Percentiles rank a stretch among this genome's conserved stretches.
Conservation (phyloP, 2,888 invertebrate genomes). For the Sinohyriopsis cumingii region DNA sequence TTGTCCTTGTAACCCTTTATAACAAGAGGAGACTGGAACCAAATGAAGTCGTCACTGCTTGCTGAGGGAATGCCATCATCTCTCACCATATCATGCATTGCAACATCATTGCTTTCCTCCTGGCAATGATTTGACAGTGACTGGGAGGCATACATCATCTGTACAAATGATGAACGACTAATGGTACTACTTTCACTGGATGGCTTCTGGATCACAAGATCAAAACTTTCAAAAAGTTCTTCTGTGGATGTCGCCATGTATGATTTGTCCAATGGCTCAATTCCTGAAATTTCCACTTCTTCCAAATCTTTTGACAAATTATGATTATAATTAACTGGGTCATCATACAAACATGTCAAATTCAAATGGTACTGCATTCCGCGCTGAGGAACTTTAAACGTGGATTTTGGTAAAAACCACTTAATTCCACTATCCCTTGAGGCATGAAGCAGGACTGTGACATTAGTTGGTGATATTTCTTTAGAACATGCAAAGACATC, state of each 20-base stretch:
- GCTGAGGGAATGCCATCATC: constrained; percentile 1
- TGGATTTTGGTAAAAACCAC: constrained; percentile 54
- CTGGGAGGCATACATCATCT: no score
- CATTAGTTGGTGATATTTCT: constrained; percentile 45
- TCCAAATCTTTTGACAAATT: constrained; percentile 40
- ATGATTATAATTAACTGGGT: constrained; percentile 21
- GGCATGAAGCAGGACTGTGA: constrained; percentile 44
- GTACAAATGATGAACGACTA: no score
- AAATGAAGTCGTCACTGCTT: constrained; percentile 29
- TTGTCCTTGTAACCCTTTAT: constrained; percentile 49
- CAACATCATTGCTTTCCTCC: background rate
- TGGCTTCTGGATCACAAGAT: no score
- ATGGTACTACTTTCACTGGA: no score
- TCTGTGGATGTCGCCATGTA: no score
- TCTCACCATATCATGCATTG: background rate
- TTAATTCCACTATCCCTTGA: constrained; percentile 42
- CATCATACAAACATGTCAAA: constrained; percentile 23
- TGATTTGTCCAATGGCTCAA: constrained; percentile 50
- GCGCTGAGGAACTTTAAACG: constrained; percentile 43
- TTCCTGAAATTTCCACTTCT: constrained; percentile 54
- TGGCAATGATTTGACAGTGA: background rate
- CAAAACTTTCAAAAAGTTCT: no score
- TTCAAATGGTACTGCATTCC: constrained; percentile 45
- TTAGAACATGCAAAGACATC: constrained; percentile 49
- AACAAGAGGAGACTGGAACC: constrained; percentile 52